Conservation (phyloP, 2,113 vertebrate species). For the Hucho hucho region DNA sequence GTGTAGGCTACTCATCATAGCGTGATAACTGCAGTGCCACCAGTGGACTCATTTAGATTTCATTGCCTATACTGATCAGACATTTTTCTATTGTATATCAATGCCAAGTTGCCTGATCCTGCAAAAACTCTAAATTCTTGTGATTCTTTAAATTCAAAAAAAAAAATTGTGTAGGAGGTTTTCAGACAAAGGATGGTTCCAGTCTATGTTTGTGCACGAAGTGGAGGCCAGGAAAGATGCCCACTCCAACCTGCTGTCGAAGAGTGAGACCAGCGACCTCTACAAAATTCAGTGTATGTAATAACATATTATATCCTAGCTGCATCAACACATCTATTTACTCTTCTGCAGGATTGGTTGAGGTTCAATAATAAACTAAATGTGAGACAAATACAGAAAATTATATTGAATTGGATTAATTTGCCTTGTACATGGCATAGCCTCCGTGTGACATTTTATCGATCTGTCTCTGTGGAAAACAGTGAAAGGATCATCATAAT, state of each 20-base stretch:
- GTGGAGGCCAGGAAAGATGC: constrained; percentile 92
- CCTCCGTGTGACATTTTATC: constrained; percentile 9
- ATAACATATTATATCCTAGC: too few species aligned
- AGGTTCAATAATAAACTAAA: constrained; percentile 5
- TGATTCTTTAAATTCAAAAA: constrained; percentile 6
- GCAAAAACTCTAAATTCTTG: too few species aligned
- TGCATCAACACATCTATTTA: too few species aligned
- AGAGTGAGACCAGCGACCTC: constrained; percentile 92
- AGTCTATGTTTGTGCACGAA: constrained; percentile 90
- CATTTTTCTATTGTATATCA: too few species aligned
- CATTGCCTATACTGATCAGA: too few species aligned
- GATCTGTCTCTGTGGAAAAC: neutral
- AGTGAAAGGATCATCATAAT: constrained; percentile 28
- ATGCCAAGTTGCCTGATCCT: too few species aligned
- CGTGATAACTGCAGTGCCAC: too few species aligned
- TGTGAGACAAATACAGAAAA: neutral
- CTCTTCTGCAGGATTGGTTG: neutral
- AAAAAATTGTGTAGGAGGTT: constrained; percentile 71
- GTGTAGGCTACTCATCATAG: too few species aligned
- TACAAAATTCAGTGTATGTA: constrained; percentile 92
- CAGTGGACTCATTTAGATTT: too few species aligned
- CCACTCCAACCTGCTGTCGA: constrained; percentile 94
- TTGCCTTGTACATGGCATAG: neutral
- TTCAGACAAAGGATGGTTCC: constrained; percentile 90
- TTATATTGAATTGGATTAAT: constrained; percentile 21